Conservation (phyloP, 2,888 invertebrate genomes). For the Diabrotica balteata region DNA sequence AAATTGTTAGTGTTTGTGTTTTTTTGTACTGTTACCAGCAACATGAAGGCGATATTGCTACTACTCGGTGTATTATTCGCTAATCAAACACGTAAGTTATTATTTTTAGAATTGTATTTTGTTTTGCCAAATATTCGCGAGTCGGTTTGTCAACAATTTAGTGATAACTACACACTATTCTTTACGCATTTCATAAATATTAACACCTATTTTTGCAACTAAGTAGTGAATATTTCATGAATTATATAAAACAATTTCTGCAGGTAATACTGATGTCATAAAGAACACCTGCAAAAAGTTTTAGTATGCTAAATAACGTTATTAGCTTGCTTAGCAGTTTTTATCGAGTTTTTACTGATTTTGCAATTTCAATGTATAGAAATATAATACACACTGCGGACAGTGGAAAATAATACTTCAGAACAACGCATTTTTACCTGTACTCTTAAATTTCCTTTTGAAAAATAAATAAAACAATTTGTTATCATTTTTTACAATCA, state of each 20-base stretch:
- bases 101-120: conserved; percentile 36
- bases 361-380: too few relatives aligned
- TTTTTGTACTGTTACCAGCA: conserved; percentile 27
- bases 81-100: conserved; percentile 41
- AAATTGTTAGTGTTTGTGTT: conserved; percentile 25
- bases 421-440: too few relatives aligned
- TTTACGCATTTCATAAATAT: conserved; percentile 4
- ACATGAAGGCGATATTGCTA: conserved; percentile 32
- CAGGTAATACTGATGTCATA: conserved; percentile 1
- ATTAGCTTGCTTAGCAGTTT: neutral
- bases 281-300: neutral
- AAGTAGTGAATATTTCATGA: neutral
- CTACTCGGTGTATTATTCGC: conserved; percentile 29
- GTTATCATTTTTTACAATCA: too few relatives aligned
- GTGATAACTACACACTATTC: conserved; percentile 11
- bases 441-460: too few relatives aligned
- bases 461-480: too few relatives aligned
- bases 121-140: conserved; percentile 28
- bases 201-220: conserved; percentile 11
- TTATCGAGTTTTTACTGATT: neutral
- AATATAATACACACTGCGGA: too few relatives aligned
- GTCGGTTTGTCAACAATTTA: conserved; percentile 27
- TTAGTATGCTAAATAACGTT: neutral
- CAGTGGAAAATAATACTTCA: too few relatives aligned
- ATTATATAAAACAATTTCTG: neutral